These are phyloP conservation scores for Chionomys nivalis DNA, from an alignment of 2,113 vertebrate species.

Conservation along the genomic window DNA sequence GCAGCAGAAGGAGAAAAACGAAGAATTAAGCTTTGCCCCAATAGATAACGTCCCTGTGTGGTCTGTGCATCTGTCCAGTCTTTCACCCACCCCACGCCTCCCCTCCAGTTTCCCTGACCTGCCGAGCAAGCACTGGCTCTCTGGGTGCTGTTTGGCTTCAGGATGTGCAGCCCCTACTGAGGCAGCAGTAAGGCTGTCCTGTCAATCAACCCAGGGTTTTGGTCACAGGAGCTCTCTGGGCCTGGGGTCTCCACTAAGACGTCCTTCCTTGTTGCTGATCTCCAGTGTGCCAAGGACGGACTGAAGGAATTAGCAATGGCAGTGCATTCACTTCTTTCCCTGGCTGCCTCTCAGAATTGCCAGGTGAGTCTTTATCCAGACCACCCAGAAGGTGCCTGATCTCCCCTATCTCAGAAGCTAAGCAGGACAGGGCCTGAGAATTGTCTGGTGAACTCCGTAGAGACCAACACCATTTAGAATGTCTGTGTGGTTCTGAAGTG, in stretches of 20 bases:
- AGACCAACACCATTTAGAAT: neutral
- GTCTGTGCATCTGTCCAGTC: neutral
- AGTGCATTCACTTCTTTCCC: neutral
- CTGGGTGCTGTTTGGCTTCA: neutral
- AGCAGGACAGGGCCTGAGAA: neutral
- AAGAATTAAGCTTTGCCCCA: neutral
- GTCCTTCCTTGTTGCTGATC: neutral
- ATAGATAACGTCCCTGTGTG: neutral
- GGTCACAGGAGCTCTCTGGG: neutral
- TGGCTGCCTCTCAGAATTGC: neutral
- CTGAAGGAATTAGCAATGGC: neutral
- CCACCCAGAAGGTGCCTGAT: neutral
- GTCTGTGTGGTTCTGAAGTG: neutral
- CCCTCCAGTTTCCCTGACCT: neutral
- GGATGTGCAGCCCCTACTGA: neutral
- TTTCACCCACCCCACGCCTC: neutral
- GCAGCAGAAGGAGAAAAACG: neutral
- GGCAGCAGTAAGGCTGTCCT: neutral
- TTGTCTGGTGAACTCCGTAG: neutral
- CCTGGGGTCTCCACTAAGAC: neutral
- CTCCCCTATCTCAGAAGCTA: neutral
- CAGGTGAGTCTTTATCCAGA: neutral
- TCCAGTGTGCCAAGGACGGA: neutral
- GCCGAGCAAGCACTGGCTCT: neutral
- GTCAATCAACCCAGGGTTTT: neutral